A percentile compares a stretch with the other conserved stretches of the same genome.
phyloP scores from a whole-genome alignment of 2,797 vertebrate genomes.

The Pteropus rufus region DNA sequence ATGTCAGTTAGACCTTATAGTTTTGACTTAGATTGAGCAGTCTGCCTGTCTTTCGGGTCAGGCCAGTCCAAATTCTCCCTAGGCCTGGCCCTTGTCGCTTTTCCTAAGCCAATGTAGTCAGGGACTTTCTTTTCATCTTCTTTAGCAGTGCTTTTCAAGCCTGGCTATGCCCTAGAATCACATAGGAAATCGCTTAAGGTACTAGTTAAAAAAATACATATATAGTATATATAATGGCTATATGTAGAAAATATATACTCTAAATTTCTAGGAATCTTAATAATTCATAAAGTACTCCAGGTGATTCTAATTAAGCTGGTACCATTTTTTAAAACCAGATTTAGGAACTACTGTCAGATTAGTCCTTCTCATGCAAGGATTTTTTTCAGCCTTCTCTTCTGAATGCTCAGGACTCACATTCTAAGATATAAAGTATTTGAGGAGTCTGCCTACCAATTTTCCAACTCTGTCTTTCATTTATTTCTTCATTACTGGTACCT shows the following conservation, averaged over 20 bases:
- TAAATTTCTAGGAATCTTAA: neutral
- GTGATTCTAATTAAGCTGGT: constrained; percentile 21
- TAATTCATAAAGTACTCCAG: neutral
- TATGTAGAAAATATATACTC: neutral
- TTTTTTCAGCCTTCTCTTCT: neutral
- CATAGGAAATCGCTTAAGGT: neutral
- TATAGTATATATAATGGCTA: neutral
- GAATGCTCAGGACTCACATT: neutral
- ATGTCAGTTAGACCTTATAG: constrained; percentile 13
- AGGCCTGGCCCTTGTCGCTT: neutral
- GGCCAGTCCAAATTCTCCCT: neutral
- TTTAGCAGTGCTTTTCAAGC: neutral
- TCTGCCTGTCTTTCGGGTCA: neutral
- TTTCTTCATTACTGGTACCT: neutral
- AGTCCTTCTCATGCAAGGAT: neutral
- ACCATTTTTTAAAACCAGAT: constrained; percentile 29
- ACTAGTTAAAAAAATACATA: neutral
- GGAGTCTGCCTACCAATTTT: neutral
- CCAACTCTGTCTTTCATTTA: neutral
- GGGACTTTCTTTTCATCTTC: neutral
- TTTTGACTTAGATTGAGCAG: neutral
- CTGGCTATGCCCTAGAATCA: neutral
- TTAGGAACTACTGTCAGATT: neutral
- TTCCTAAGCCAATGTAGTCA: neutral
- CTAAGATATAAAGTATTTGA: neutral